These are phyloP conservation scores for Prolemur simus DNA, from an alignment of 2,113 vertebrate species.

Conservation along the genomic window DNA sequence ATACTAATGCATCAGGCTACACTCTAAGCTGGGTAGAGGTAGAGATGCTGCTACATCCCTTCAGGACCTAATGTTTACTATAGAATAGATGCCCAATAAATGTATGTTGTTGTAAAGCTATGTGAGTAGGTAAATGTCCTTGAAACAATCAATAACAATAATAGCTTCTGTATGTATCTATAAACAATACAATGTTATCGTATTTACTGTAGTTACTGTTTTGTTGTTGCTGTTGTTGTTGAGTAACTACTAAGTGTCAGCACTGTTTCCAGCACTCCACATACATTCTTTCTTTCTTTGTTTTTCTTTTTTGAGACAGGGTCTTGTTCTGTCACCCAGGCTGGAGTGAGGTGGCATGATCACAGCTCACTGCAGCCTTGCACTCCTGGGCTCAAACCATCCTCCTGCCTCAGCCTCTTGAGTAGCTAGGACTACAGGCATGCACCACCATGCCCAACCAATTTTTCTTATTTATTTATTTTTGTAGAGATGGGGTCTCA, in stretches of 20 bases:
- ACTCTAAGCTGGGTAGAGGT: not conserved
- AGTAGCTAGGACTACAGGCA: too few species aligned
- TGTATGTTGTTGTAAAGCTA: not conserved
- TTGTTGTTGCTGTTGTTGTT: not conserved
- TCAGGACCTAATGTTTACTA: not conserved
- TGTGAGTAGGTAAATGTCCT: not conserved
- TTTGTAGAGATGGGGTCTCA: too few species aligned
- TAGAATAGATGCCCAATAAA: not conserved
- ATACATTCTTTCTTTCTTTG: not conserved
- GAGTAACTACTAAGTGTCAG: not conserved
- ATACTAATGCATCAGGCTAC: not conserved
- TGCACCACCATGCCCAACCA: too few species aligned
- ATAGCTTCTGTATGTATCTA: not conserved
- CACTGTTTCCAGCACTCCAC: not conserved
- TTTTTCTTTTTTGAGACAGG: too few species aligned
- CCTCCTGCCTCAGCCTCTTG: too few species aligned
- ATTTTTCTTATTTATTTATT: too few species aligned
- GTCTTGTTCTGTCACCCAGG: too few species aligned
- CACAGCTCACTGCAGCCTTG: too few species aligned
- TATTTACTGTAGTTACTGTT: not conserved
- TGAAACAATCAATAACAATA: not conserved
- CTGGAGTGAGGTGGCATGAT: too few species aligned
- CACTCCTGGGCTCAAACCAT: too few species aligned
- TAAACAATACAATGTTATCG: not conserved
- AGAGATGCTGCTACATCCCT: not conserved